Evolutionary conservation across 64 coral and sea anemone species (phyloP).

Genomic region (Platygyra sinensis): DNA sequence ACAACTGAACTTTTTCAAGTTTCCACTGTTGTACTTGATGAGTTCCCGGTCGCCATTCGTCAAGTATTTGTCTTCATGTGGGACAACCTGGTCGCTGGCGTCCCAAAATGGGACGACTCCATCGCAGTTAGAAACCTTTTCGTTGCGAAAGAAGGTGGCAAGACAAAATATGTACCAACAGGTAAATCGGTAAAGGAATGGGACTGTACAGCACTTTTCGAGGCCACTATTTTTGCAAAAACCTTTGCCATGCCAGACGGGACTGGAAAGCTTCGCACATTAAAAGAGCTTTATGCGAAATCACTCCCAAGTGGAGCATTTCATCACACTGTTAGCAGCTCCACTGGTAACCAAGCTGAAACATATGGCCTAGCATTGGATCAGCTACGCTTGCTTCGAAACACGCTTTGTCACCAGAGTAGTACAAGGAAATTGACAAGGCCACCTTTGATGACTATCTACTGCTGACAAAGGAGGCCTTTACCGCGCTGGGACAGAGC

Average conservation of each 20-base stretch:
- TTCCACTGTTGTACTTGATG: constrained; percentile 35
- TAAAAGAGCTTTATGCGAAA: constrained; percentile 8
- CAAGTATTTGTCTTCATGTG: constrained; percentile 28
- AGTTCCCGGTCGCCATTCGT: constrained; percentile 7
- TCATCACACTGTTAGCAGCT: background rate
- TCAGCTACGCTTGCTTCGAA: constrained; percentile 31
- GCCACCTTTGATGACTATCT: constrained; percentile 9
- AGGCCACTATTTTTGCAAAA: constrained; percentile 17
- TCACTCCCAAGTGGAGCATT: background rate
- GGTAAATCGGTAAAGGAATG: no score
- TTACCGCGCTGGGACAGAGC: background rate
- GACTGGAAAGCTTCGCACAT: background rate
- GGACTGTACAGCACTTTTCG: constrained; percentile 32
- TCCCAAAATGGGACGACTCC: constrained; percentile 38
- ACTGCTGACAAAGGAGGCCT: background rate
- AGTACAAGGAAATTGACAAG: constrained; percentile 35
- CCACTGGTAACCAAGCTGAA: constrained; percentile 34
- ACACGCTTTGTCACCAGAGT: constrained; percentile 3
- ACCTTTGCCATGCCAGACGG: constrained; percentile 26
- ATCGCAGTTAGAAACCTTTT: background rate
- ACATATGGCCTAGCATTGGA: constrained; percentile 28
- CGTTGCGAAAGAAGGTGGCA: background rate
- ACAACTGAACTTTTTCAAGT: constrained; percentile 44
- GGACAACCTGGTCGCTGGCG: background rate
- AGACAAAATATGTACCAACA: no score